Base-by-base conservation (phyloP, 2,888 invertebrate species). In the Ormyrus labotus region DNA sequence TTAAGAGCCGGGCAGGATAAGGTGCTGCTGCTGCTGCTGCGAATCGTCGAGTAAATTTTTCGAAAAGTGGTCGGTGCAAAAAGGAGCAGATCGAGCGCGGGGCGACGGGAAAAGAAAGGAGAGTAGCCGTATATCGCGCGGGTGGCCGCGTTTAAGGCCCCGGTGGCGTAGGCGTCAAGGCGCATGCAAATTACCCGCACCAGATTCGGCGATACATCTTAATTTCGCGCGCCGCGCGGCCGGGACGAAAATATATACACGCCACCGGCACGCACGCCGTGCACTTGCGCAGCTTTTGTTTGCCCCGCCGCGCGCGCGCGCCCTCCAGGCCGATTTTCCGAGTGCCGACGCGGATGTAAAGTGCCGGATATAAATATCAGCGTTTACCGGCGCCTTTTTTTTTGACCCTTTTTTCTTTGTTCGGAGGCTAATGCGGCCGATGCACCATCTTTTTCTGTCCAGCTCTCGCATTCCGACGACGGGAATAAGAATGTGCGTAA, bases 151-250 rank as follows among this genome's bases (percentile, higher is more conserved):
- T 19, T 19, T 19, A 19, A 19, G 19, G 19, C 19, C 19, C 19
- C 19, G 19, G 19, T 19, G 19, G 83, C 87, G 90, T 90, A 87
- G 90, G 90, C 89, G 90, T 88, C 87, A 86, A 88, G 87, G 86
- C 85, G 86, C 88, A 89, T 90, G 90, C 90, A 89, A 90, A 90
- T 90, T 89, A 87, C 85, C 88, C 88, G 87, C 87, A 85, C 88
- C 87, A 89, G 90, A 89, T 89, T 87, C 86, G 85, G 87, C 88
- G 89, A 89, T 90, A 90, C 90, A 90, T 90, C 90, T 90, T 90
- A 90, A 90, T 90, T 89, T 87, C 86, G 86, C 82, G 84, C 19
- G 19, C 19, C 19, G 19, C 19, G 2, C 19, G 19, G 1, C 19
- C 19, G 19, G 19, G 19, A 80, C 83, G 81, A 58, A 67, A 64